These are phyloP conservation scores for Rotaria magnacalcarata DNA, from an alignment of 2,888 invertebrate genomes.

Conservation along the genomic window DNA sequence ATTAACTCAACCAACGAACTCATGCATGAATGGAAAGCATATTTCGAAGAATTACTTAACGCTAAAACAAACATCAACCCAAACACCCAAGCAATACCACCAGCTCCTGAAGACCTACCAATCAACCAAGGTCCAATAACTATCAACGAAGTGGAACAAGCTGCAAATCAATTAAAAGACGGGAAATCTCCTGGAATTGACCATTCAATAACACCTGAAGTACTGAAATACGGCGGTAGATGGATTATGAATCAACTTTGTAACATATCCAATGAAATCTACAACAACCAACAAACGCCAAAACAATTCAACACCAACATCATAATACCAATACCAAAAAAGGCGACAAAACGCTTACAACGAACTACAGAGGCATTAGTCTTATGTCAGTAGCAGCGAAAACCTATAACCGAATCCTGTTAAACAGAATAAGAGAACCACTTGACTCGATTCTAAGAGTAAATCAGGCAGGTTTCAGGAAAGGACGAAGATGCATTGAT, in stretches of 20 bases:
- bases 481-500: too few relatives aligned
- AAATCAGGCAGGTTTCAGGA: too few relatives aligned
- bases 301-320: conserved; percentile 15
- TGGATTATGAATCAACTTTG: background rate
- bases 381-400: too few relatives aligned
- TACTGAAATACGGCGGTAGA: background rate
- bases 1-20: too few relatives aligned
- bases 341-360: too few relatives aligned
- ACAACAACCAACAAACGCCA: background rate
- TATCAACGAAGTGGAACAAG: background rate
- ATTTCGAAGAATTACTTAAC: background rate
- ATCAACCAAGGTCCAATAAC: background rate
- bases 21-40: background rate
- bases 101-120: background rate
- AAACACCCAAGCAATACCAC: background rate
- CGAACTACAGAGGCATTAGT: too few relatives aligned
- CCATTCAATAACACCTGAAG: conserved; percentile 13
- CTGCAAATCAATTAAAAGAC: background rate
- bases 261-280: background rate
- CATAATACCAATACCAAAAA: background rate
- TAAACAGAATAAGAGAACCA: too few relatives aligned
- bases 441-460: too few relatives aligned
- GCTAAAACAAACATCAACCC: too few relatives aligned
- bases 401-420: too few relatives aligned
- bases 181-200: background rate